phyloP scores from a whole-genome alignment of 2,113 vertebrate genomes.

The Rana temporaria region DNA sequence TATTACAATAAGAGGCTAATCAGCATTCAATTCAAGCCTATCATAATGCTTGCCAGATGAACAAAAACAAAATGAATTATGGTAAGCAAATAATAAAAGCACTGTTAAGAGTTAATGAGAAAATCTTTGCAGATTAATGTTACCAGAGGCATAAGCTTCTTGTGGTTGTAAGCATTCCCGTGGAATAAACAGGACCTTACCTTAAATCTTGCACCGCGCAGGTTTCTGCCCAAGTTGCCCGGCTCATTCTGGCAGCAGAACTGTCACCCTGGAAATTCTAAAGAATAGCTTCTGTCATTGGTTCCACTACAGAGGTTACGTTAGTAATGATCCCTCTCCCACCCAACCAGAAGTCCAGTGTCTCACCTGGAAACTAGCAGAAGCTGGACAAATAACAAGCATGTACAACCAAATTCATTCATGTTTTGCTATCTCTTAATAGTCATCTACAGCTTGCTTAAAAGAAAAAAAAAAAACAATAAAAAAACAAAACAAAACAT shows the following conservation, averaged over 20 bases:
- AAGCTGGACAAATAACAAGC: constrained; percentile 46
- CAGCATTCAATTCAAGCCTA: constrained; percentile 37
- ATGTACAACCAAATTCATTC: constrained; percentile 23
- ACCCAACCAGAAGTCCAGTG: constrained; percentile 44
- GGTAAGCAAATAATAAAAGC: constrained; percentile 59
- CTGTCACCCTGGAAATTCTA: constrained; percentile 92
- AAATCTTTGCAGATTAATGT: constrained; percentile 62
- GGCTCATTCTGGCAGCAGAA: constrained; percentile 85
- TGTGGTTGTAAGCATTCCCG: constrained; percentile 79
- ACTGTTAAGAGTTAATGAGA: constrained; percentile 61
- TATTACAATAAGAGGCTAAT: background rate
- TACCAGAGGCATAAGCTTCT: constrained; percentile 65
- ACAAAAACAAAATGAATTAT: constrained; percentile 57
- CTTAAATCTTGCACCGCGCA: constrained; percentile 80
- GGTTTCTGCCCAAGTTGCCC: constrained; percentile 82
- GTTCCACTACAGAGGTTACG: constrained; percentile 81
- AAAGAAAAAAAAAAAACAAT: too few relatives aligned
- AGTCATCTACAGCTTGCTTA: background rate
- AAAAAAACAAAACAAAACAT: too few relatives aligned
- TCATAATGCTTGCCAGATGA: constrained; percentile 48
- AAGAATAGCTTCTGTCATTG: constrained; percentile 96
- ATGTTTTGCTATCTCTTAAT: background rate
- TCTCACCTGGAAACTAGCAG: constrained; percentile 51
- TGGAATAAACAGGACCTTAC: constrained; percentile 90
- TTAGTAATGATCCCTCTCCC: constrained; percentile 47